phyloP scores from a whole-genome alignment of 2,888 invertebrate genomes.

The Eupithecia pulchellata region DNA sequence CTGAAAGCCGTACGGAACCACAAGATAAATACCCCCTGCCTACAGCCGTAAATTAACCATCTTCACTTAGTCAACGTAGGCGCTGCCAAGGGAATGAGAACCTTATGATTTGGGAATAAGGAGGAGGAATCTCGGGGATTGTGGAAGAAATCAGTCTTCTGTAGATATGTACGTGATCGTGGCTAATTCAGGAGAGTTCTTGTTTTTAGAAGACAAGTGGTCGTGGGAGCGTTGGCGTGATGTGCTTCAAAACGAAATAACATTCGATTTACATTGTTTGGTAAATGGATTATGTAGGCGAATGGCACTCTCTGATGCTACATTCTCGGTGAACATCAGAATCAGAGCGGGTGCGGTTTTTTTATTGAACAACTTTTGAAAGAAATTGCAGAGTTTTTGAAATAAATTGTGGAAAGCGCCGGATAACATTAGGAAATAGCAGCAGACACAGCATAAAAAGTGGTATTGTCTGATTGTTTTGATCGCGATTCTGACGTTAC shows the following conservation, averaged over 20 bases:
- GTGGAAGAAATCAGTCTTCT: conserved; percentile 37
- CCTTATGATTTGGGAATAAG: conserved; percentile 28
- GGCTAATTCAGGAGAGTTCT: conserved; percentile 33
- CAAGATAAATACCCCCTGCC: conserved; percentile 41
- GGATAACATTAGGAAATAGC: too few species aligned
- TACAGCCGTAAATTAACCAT: conserved; percentile 43
- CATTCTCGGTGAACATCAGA: too few species aligned
- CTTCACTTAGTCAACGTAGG: conserved; percentile 33
- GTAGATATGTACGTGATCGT: conserved; percentile 42
- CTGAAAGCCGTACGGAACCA: conserved; percentile 35
- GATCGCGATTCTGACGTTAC: too few species aligned
- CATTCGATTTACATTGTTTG: too few species aligned
- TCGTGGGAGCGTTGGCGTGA: background rate
- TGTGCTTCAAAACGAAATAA: background rate
- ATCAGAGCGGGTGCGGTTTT: too few species aligned
- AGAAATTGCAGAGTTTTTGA: too few species aligned
- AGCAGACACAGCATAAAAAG: too few species aligned
- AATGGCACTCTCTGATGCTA: too few species aligned
- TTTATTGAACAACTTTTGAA: too few species aligned
- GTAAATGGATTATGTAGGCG: too few species aligned
- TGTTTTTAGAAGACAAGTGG: conserved; percentile 10
- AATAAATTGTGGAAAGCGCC: too few species aligned
- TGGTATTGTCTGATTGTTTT: too few species aligned
- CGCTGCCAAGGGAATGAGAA: conserved; percentile 17
- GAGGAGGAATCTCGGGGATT: conserved; percentile 17